phyloP scores from a whole-genome alignment of 1,140 invertebrate genomes.

The Temnothorax nylanderi region DNA sequence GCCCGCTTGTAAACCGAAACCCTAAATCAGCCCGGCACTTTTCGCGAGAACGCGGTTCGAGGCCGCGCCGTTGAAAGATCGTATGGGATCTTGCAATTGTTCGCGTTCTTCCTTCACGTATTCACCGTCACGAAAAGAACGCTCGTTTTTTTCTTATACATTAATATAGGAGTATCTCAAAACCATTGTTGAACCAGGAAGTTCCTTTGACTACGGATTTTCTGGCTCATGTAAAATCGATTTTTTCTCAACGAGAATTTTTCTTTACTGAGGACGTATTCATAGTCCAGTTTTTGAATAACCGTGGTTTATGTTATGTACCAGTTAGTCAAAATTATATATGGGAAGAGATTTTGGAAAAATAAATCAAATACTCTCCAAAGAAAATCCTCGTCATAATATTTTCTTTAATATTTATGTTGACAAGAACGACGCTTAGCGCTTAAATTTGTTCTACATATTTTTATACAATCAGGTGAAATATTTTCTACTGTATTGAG shows the following conservation, averaged over 20 bases:
- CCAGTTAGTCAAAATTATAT: not conserved
- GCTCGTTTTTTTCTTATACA: not conserved
- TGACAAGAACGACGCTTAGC: not conserved
- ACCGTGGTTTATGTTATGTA: not conserved
- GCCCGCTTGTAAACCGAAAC: conserved; percentile 64
- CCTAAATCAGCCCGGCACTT: conserved; percentile 58
- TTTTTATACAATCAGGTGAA: not conserved
- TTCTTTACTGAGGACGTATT: not conserved
- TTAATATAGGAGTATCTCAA: not conserved
- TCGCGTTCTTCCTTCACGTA: not conserved
- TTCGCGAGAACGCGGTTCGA: conserved; percentile 17
- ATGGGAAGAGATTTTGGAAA: not conserved
- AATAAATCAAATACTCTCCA: not conserved
- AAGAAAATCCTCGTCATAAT: not conserved
- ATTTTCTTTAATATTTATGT: not conserved
- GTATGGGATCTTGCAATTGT: conserved; percentile 15
- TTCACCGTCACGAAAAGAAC: not conserved
- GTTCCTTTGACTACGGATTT: not conserved
- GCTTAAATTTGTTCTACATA: not conserved
- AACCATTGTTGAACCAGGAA: not conserved
- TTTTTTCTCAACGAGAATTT: not conserved
- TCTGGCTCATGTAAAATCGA: not conserved
- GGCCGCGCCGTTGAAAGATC: not conserved
- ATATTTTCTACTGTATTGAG: not conserved
- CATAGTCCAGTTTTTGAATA: not conserved